Conservation (phyloP, 2,888 invertebrate genomes). For the Glyphotaelius pellucidus region DNA sequence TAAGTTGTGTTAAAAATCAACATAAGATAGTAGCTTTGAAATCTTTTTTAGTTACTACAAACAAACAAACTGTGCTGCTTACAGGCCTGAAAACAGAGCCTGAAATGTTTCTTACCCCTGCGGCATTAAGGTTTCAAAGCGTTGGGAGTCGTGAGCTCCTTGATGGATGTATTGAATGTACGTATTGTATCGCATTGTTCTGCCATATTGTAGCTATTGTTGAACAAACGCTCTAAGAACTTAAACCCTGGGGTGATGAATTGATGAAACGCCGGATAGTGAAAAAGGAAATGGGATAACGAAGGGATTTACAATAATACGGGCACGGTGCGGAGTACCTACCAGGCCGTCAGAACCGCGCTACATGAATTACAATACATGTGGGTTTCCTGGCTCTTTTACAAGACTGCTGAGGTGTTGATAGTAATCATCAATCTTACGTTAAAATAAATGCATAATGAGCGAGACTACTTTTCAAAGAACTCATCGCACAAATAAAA, state of each 20-base stretch:
- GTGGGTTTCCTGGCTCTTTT: not conserved
- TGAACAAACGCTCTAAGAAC: slow-evolving; percentile 59
- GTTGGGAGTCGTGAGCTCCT: slow-evolving; percentile 45
- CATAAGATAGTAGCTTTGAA: no score
- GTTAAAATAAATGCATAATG: no score
- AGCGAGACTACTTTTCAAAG: no score
- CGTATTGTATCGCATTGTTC: slow-evolving; percentile 49
- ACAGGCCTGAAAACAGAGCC: not conserved
- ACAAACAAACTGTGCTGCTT: not conserved
- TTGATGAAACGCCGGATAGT: slow-evolving; percentile 56
- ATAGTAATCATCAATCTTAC: not conserved
- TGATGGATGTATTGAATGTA: slow-evolving; percentile 61
- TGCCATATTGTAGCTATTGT: slow-evolving; percentile 53
- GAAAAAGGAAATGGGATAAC: slow-evolving; percentile 44
- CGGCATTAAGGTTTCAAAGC: slow-evolving; percentile 6
- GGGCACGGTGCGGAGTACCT: not conserved
- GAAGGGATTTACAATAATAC: slow-evolving; percentile 13
- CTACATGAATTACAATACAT: not conserved
- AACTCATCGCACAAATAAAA: no score
- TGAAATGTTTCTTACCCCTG: not conserved
- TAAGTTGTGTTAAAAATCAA: no score
- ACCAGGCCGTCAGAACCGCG: not conserved
- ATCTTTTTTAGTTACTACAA: no score
- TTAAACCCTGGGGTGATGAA: slow-evolving; percentile 60
- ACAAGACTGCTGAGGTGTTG: not conserved